Base-by-base conservation (phyloP, 2,888 invertebrate species). In the Liopterus haemorrhoidalis region DNA sequence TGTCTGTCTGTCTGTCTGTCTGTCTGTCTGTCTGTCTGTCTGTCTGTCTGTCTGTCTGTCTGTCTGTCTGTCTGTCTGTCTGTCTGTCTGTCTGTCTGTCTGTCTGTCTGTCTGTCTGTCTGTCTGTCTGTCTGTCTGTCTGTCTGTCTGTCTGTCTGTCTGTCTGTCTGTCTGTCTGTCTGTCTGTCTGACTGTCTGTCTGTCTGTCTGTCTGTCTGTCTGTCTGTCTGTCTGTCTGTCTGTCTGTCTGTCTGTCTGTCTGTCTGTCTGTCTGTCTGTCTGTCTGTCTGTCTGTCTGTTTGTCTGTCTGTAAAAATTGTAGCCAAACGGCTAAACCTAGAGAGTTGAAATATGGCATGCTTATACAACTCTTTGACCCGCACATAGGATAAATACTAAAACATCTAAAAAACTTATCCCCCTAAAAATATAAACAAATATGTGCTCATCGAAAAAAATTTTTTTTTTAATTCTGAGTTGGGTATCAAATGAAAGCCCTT, bases 1-100 rank as follows among this genome's bases (percentile, higher is more conserved):
- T 30, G 31, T 30, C 31, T 30, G 31, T 30, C 31, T 30, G 31
- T 30, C 31, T 30, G 31, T 30, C 31, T 30, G 31, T 30, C 31
- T 30, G 31, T 30, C 31, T 30, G 31, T 30, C 31, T 30, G 31
- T 30, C 31, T 30, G 31, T 30, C 31, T 30, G 31, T 30, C 31
- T 30, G 31, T 30, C 31, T 30, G 31, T 30, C 31, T 30, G 31
- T 30, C 31, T 30, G 31, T 30, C 31, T 30, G 31, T 30, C 31
- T 30, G 31, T 30, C 31, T 30, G 31, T 30, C 31, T 30, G 31
- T 30, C 31, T 30, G 31, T 30, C 31, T 30, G 31, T 30, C 31
- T 30, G 31, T 30, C 31, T 30, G 31, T 30, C 31, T 30, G 31
- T 30, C 31, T 30, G 31, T 30, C 31, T 30, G 31, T 30, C 31